Conservation (phyloP, 2,888 invertebrate genomes). For the Pachydiplax longipennis region DNA sequence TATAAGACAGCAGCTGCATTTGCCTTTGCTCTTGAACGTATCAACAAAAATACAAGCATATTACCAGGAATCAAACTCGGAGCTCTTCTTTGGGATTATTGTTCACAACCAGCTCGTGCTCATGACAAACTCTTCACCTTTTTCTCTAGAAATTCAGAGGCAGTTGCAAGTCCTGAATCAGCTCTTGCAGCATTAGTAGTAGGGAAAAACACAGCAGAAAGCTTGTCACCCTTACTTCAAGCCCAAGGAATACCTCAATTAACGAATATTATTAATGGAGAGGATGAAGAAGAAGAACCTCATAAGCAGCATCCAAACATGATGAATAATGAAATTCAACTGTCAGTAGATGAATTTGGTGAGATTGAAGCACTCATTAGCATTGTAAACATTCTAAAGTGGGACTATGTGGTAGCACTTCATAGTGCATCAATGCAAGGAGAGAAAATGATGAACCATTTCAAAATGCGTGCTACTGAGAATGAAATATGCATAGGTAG, state of each 20-base stretch:
- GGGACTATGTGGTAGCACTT: slow-evolving; percentile 46
- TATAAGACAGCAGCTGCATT: slow-evolving; percentile 59
- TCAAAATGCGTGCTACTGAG: background rate
- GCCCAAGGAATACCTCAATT: slow-evolving; percentile 56
- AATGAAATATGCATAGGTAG: slow-evolving; percentile 29
- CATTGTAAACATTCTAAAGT: slow-evolving; percentile 24
- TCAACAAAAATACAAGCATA: slow-evolving; percentile 55
- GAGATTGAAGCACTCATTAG: slow-evolving; percentile 46
- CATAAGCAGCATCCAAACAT: background rate
- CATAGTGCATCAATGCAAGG: slow-evolving; percentile 42
- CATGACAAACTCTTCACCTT: slow-evolving; percentile 51
- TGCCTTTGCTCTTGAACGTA: slow-evolving; percentile 58
- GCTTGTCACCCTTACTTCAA: slow-evolving; percentile 55
- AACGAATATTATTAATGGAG: slow-evolving; percentile 54
- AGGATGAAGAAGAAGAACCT: slow-evolving; percentile 11
- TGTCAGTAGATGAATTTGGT: slow-evolving; percentile 17
- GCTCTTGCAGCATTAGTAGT: slow-evolving; percentile 56
- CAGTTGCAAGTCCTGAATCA: slow-evolving; percentile 52
- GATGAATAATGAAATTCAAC: background rate
- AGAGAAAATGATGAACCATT: background rate
- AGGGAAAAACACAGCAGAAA: slow-evolving; percentile 55
- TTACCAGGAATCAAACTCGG: slow-evolving; percentile 53
- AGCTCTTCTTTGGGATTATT: slow-evolving; percentile 54
- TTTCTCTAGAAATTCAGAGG: slow-evolving; percentile 47
- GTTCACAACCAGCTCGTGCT: slow-evolving; percentile 52